Base-by-base conservation (phyloP, 2,888 invertebrate genomes). In the Microctonus brassicae region DNA sequence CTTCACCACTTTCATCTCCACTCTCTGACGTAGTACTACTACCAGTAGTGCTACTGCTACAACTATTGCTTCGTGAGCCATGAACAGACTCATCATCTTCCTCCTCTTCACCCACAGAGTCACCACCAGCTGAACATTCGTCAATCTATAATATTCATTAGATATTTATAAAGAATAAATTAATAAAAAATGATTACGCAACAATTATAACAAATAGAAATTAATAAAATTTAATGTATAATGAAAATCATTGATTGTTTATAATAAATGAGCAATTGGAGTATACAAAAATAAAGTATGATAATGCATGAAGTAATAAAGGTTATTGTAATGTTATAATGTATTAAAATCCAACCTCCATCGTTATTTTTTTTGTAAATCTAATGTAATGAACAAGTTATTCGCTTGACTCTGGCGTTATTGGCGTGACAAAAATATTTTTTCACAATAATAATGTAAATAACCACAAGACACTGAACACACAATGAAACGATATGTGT, bases 41-140 rank as follows among this genome's bases (percentile, higher is more conserved):
- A 24, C 83, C 81, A 36, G 82, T 85, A 34, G 83, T 83, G 24
- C 83, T 84, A 66, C 82, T 84, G 29, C 82, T 85, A 60, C 83
- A 85, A 34, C 84, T 86, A 29, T 83, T 84, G 61, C 81, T 85
- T 17, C 79, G 79, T 5, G 85, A 84, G 11, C 78, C 84, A 10
- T 80, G 84, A 4, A 83, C 81, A 5, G 86, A 81, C 34, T 83
- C 87, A n/a, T 86, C 87, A 67, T 87, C 87, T 68, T 87, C 87
- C 60, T 87, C 87, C 67, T 87, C 87, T 67, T 87, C 87, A 0
- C 83, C 84, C 1, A 82, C 85, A 1, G 86, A 86, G 52, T 87
- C 87, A 17, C 86, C 87, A 61, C 86, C 86, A 4, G 83, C 84
- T 39, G 86, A 87, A 77, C 86, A 86, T 66, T 87, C 87, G 60